Base-by-base conservation (phyloP, 37 sponge, comb jelly and placozoan species). In the Oscarella lobularis region DNA sequence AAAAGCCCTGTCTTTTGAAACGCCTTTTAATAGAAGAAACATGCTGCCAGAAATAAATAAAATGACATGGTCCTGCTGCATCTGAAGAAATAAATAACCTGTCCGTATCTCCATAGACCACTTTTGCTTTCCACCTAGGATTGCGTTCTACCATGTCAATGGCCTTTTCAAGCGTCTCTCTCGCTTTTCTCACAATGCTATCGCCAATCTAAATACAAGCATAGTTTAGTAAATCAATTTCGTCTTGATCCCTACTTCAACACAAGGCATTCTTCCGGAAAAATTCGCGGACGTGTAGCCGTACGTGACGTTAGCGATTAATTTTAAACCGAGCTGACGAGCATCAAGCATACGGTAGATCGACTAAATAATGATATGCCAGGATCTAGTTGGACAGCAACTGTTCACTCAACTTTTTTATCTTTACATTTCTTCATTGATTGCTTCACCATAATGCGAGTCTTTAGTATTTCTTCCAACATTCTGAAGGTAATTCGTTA, bases 41-140 rank as follows among this genome's bases (percentile, higher is more conserved):
- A 95, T 39, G 40, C 92, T 87, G 75, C 4, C 14, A 20, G 73
- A 48, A 9, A 9, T 20, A 9, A 48, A 48, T 20, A 48, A 48
- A 20, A 48, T 27, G 60, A 48, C 14, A 48, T 27, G 9, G 60
- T 48, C 9, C 60, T 48, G 60, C 33, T 4, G 29, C 31, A 68
- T 30, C 29, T 68, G 6, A 5, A 68, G 4, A 68, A 4, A 68
- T 14, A 31, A 9, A 73, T 2, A 3, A 82, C 86, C 86, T 90
- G 75, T 96, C 98, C 29, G 98, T 96, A 78, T 92, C 98, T 31
- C 98, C 98, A 83, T 96, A 96, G 6, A 96, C 87, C 1, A 96
- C 98, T 37, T 80, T 77, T 0, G 75, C 98, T 39, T 75, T 65
- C 98, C 93, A 96, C 73, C 87, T 72, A 32, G 86, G 76, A 32